Base-by-base conservation (phyloP, 2,113 vertebrate species). In the Gavia stellata region DNA sequence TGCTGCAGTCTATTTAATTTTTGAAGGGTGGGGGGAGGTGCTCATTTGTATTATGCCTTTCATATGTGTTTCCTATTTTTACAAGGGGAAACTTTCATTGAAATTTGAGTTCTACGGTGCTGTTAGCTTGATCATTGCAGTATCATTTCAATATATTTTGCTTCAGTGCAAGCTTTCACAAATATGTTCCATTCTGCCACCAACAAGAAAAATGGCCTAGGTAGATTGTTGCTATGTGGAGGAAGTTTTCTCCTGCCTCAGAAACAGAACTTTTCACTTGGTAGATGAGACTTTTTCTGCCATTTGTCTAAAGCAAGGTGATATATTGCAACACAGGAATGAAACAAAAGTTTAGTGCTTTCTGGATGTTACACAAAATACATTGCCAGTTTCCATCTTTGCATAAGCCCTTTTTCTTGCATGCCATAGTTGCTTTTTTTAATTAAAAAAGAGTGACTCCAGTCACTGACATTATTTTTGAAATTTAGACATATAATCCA, bases 91-190 rank as follows among this genome's bases (percentile, higher is more conserved):
- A 86, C 24, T 86, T 94, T 19, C 34, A 79, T 53, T 91, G 87
- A 78, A 93, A 74, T 93, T 45, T 80, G 77, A 94, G 67, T 90
- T 90, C 50, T 75, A 21, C 1, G 4, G 28, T 79, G 77, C n/a
- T 0, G 0, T 81, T 96, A 89, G 40, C 40, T 91, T 95, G 68
- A 75, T 88, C 65, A 79, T 58, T 86, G 45, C 52, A 61, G 25
- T 74, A 84, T 42, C n/a, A 71, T 86, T 96, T 92, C 86, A 95
- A 23, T 67, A 86, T 65, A 70, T 59, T 96, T 86, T 84, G 7
- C 44, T 88, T 94, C 52, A 68, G 44, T 49, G 44, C 36, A 84
- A 93, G 65, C 9, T 93, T 92, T 84, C 56, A 83, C 38, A 93
- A 90, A 83, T 49, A 53, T 13, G 3, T 71, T 92, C 70, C 56